Percentiles rank a stretch among this genome's conserved stretches.
These are phyloP conservation scores for Dendropsophus ebraccatus DNA, from an alignment of 2,113 vertebrate species.

Conservation along the genomic window DNA sequence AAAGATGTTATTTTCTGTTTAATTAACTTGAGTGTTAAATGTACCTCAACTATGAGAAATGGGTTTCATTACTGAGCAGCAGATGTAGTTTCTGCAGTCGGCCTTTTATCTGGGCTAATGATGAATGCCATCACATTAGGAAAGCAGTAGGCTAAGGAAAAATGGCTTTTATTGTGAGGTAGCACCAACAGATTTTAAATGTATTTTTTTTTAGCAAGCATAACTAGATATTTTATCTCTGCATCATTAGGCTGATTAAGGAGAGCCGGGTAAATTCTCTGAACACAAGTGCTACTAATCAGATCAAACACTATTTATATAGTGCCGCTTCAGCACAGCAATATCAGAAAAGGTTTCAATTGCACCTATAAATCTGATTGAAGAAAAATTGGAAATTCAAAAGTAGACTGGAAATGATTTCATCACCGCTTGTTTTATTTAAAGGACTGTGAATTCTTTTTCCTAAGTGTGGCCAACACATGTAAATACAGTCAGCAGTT, in stretches of 20 bases:
- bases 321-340: background rate
- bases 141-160: conserved; percentile 52
- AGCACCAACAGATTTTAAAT: conserved; percentile 46
- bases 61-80: conserved; percentile 67
- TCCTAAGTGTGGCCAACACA: background rate
- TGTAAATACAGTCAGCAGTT: background rate
- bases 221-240: conserved; percentile 57
- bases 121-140: conserved; percentile 56
- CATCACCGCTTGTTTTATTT: background rate
- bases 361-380: conserved; percentile 45
- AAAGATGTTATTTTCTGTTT: conserved; percentile 75
- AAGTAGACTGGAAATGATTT: conserved; percentile 12
- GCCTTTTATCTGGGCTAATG: conserved; percentile 67
- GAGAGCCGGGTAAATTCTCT: conserved; percentile 49
- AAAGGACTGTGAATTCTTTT: background rate
- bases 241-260: conserved; percentile 55
- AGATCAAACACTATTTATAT: conserved; percentile 50
- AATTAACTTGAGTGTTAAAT: conserved; percentile 79
- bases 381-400: background rate
- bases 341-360: conserved; percentile 32
- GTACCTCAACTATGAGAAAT: conserved; percentile 76
- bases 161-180: conserved; percentile 54
- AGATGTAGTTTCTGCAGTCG: conserved; percentile 70
- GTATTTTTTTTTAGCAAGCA: conserved; percentile 42
- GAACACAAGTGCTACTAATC: conserved; percentile 50